Evolutionary conservation across 1,140 invertebrate genomes (phyloP).

Genomic region (Drosophila melanica): DNA sequence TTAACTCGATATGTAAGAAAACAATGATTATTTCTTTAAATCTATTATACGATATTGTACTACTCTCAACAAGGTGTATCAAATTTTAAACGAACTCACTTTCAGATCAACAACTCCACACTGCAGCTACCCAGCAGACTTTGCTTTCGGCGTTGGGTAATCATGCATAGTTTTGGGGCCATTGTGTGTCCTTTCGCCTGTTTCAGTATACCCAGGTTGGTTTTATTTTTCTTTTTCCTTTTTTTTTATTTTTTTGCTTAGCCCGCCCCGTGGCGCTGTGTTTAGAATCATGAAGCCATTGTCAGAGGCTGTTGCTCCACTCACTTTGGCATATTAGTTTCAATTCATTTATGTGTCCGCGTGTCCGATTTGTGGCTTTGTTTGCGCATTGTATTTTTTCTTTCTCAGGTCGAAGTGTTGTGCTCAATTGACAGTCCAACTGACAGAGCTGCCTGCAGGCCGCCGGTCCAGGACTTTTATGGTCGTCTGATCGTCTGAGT

Average conservation of each 20-base stretch:
- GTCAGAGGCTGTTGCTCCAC: constrained; percentile 64
- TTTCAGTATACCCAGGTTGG: constrained; percentile 15
- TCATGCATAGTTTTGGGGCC: constrained; percentile 50
- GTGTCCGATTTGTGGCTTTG: constrained; percentile 73
- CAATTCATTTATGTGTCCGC: constrained; percentile 80
- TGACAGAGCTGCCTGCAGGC: constrained; percentile 76
- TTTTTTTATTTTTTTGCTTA: constrained; percentile 2
- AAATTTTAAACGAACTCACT: background rate
- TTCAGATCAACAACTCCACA: background rate
- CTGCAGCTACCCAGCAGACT: too few relatives aligned
- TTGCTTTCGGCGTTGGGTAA: constrained; percentile 63
- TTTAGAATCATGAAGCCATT: constrained; percentile 73
- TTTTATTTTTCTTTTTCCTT: too few relatives aligned
- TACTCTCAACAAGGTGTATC: background rate
- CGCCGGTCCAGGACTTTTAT: constrained; percentile 75
- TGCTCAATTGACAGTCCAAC: constrained; percentile 78
- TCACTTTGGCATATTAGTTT: constrained; percentile 83
- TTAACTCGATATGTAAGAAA: too few relatives aligned
- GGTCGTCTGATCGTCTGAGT: constrained; percentile 56
- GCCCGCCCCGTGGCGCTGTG: constrained; percentile 51
- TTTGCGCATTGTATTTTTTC: constrained; percentile 52
- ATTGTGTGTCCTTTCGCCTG: constrained; percentile 66
- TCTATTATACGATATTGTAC: background rate
- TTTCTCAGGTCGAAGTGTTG: constrained; percentile 66
- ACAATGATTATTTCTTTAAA: background rate